Conservation (phyloP, 1,140 invertebrate genomes). For the Drosophila novamexicana region DNA sequence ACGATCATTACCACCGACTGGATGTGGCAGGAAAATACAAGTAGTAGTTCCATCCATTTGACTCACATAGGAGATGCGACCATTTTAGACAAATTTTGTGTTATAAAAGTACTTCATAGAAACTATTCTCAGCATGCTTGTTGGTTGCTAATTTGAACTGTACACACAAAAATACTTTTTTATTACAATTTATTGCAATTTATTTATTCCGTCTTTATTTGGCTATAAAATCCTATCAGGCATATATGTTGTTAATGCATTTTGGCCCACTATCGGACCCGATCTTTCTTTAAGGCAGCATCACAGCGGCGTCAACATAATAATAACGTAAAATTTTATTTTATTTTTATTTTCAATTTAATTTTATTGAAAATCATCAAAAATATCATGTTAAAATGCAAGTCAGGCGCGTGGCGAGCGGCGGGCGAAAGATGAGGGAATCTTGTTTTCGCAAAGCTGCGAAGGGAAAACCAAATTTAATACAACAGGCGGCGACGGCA, state of each 20-base stretch:
- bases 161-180: conserved; percentile 1
- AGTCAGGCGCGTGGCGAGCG: conserved; percentile 62
- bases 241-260: conserved; percentile 39
- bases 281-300: conserved; percentile 51
- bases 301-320: conserved; percentile 71
- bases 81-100: background rate
- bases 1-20: conserved; percentile 26
- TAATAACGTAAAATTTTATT: conserved; percentile 83
- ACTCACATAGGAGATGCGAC: background rate
- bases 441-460: conserved; percentile 22
- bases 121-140: background rate
- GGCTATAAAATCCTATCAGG: conserved; percentile 21
- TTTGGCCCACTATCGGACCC: conserved; percentile 42
- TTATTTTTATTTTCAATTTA: conserved; percentile 84
- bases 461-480: conserved; percentile 66
- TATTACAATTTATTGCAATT: background rate
- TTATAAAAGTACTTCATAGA: background rate
- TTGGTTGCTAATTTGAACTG: conserved; percentile 18
- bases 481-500: conserved; percentile 57
- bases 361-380: conserved; percentile 80
- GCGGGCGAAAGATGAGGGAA: conserved; percentile 45
- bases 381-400: conserved; percentile 44
- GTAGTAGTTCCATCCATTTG: conserved; percentile 2
- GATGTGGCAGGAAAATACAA: conserved; percentile 20
- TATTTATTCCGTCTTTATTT: background rate